Evolutionary conservation across 1,140 invertebrate species (phyloP).

Genomic region (Brachionus plicatilis): DNA sequence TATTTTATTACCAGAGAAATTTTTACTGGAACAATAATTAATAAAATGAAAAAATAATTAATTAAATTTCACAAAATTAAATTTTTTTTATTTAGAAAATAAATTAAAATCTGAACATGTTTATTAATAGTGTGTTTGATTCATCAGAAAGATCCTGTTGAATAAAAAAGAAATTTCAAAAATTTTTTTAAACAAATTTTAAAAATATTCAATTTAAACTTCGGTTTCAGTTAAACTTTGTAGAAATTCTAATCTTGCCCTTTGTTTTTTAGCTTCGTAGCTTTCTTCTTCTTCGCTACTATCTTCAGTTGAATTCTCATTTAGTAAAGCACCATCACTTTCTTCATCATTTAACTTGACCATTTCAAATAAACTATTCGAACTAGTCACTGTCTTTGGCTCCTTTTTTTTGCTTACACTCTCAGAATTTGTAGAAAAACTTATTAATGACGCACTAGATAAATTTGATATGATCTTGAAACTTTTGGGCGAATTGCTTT

Average conservation of each 20-base stretch:
- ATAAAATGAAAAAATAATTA: no score
- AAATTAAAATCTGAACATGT: no score
- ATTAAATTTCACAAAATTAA: no score
- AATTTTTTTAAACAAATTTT: background rate
- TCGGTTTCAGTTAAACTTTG: background rate
- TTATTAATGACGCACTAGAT: background rate
- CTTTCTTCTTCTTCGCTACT: background rate
- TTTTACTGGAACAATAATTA: no score
- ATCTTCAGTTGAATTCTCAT: background rate
- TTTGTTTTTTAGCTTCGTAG: constrained; percentile 7
- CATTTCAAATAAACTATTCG: background rate
- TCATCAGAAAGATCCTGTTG: no score
- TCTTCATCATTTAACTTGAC: background rate
- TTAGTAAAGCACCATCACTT: background rate
- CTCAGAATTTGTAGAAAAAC: background rate
- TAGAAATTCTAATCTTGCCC: background rate
- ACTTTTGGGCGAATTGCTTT: background rate
- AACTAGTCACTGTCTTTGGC: background rate
- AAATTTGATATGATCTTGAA: background rate
- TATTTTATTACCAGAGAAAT: no score
- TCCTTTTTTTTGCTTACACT: background rate
- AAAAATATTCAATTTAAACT: background rate
- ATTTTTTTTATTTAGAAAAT: no score
- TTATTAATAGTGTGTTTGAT: no score
- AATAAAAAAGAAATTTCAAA: no score